Evolutionary conservation across 1,140 invertebrate genomes (phyloP).

Genomic region (Drosophila sp.): DNA sequence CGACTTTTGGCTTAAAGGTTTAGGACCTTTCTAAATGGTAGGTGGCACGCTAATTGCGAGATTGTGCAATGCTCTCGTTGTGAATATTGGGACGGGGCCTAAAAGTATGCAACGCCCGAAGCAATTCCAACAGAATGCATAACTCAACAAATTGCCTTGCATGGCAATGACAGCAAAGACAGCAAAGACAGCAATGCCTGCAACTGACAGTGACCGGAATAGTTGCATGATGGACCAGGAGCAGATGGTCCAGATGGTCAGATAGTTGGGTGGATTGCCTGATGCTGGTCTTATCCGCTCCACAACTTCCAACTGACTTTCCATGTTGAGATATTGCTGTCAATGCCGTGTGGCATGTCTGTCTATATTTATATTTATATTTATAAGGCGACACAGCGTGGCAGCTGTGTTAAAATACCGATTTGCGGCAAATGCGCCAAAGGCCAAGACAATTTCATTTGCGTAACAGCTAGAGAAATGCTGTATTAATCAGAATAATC

Average conservation of each 20-base stretch:
- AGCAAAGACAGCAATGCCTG: background rate
- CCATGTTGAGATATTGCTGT: conserved; percentile 2
- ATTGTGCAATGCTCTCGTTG: conserved; percentile 35
- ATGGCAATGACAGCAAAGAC: conserved; percentile 1
- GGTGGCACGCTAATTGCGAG: conserved; percentile 61
- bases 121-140: conserved; percentile 7
- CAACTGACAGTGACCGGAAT: background rate
- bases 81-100: conserved; percentile 42
- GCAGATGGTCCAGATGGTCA: background rate
- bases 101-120: conserved; percentile 54
- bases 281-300: background rate
- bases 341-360: conserved; percentile 25
- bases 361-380: conserved; percentile 16
- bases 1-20: conserved; percentile 68
- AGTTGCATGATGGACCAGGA: background rate
- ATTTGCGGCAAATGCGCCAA: conserved; percentile 64
- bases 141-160: conserved; percentile 12
- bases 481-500: no score
- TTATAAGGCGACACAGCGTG: conserved; percentile 1
- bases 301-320: background rate
- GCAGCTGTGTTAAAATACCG: conserved; percentile 29
- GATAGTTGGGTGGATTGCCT: background rate
- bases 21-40: conserved; percentile 14
- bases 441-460: conserved; percentile 70
- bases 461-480: conserved; percentile 51